These are phyloP conservation scores for Myotis lucifugus DNA, from an alignment of 2,113 vertebrate genomes.

Conservation along the genomic window DNA sequence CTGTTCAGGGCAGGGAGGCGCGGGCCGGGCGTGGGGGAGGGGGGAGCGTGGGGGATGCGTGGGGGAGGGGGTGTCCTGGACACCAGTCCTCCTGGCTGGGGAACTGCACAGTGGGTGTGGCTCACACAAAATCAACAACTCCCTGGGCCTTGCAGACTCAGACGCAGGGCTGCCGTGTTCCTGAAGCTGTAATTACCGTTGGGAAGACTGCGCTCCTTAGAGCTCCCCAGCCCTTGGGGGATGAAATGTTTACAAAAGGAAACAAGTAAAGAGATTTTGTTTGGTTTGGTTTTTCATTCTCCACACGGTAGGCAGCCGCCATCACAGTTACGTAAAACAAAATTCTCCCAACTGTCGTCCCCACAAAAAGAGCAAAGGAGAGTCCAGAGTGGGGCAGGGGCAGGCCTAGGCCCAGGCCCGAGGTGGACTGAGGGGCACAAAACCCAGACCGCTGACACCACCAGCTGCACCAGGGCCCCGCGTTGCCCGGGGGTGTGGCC, in stretches of 20 bases:
- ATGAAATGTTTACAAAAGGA: constrained; percentile 14
- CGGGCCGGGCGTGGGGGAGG: neutral
- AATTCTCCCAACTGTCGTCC: neutral
- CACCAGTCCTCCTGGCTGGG: neutral
- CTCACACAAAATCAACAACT: neutral
- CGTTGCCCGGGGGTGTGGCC: neutral
- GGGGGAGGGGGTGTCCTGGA: neutral
- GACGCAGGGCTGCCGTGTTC: neutral
- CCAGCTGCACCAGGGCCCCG: neutral
- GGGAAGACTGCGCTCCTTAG: neutral
- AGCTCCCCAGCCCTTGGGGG: constrained; percentile 37
- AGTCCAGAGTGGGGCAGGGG: neutral
- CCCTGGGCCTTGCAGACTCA: neutral
- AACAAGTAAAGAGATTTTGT: neutral
- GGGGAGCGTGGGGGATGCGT: too few relatives aligned
- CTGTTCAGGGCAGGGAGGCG: neutral
- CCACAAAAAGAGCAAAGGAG: neutral
- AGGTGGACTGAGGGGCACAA: accelerated
- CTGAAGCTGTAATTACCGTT: neutral
- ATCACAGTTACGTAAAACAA: neutral
- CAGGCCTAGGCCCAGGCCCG: neutral
- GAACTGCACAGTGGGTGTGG: neutral
- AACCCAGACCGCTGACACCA: too few relatives aligned
- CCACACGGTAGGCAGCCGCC: neutral
- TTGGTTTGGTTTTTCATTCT: neutral